phyloP scores from a whole-genome alignment of 2,113 vertebrate genomes.

The Tyrannus savana region DNA sequence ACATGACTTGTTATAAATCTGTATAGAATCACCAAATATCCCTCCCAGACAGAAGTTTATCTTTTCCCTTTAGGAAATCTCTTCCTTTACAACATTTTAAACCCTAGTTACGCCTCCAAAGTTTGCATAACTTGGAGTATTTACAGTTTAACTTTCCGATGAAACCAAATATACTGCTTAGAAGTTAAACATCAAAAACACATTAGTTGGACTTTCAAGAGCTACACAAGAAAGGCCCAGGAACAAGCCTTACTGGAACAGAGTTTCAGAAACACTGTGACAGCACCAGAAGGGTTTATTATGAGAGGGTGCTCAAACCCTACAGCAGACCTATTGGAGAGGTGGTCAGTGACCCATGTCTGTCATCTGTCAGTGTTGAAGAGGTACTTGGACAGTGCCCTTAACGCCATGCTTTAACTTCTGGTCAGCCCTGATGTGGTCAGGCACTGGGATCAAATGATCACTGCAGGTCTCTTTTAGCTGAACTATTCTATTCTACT shows the following conservation, averaged over 20 bases:
- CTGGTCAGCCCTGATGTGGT: not conserved
- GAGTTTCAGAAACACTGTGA: accelerated
- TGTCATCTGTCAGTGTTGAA: not conserved
- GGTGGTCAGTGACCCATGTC: accelerated
- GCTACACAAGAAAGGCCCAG: not conserved
- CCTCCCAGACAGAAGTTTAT: not conserved
- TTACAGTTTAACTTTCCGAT: not conserved
- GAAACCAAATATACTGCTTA: not conserved
- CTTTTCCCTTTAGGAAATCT: not conserved
- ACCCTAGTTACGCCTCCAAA: not conserved
- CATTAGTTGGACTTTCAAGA: not conserved
- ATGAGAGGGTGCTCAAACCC: not conserved
- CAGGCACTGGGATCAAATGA: not conserved
- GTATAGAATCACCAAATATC: not conserved
- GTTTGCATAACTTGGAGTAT: not conserved
- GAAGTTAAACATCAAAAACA: not conserved
- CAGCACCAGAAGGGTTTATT: not conserved
- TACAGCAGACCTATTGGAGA: not conserved
- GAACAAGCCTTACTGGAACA: not conserved
- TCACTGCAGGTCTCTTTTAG: not conserved
- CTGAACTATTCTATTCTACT: not conserved
- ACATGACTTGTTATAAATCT: not conserved
- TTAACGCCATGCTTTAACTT: not conserved
- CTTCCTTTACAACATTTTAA: not conserved
- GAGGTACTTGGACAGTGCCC: not conserved